phyloP scores from a whole-genome alignment of 2,888 invertebrate genomes.

The Caenorhabditis sp. region DNA sequence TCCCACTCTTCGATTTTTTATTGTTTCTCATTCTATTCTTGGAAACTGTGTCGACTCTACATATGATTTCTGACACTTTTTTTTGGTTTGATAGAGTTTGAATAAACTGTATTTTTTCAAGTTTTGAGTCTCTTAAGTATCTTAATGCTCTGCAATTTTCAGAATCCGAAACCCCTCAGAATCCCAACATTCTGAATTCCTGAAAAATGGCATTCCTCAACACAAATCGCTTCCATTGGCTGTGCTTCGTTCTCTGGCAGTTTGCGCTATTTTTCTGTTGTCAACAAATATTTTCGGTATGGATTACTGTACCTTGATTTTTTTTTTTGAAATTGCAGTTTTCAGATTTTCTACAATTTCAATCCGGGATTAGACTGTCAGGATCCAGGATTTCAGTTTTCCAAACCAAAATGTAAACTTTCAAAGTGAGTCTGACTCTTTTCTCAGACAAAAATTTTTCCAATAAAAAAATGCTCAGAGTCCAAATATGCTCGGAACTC shows the following conservation, averaged over 20 bases:
- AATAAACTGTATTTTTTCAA: too few species aligned
- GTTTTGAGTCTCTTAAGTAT: too few species aligned
- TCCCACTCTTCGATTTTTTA: neutral
- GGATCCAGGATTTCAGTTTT: slow-evolving; percentile 62
- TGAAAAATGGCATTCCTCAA: slow-evolving; percentile 58
- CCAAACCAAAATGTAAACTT: slow-evolving; percentile 64
- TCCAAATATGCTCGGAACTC: slow-evolving; percentile 61
- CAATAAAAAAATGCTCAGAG: slow-evolving; percentile 39
- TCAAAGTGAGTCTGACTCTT: slow-evolving; percentile 60
- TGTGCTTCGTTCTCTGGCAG: slow-evolving; percentile 70
- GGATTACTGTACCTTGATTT: neutral
- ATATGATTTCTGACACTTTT: too few species aligned
- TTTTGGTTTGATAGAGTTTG: too few species aligned
- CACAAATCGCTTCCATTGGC: slow-evolving; percentile 67
- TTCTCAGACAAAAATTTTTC: neutral
- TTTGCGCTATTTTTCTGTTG: slow-evolving; percentile 70
- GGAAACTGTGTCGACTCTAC: neutral
- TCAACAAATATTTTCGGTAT: slow-evolving; percentile 72
- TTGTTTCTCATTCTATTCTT: neutral
- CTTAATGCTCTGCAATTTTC: too few species aligned
- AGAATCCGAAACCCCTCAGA: too few species aligned
- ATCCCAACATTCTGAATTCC: neutral
- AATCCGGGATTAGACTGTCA: slow-evolving; percentile 61
- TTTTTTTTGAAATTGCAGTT: neutral
- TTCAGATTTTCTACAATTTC: slow-evolving; percentile 72